Evolutionary conservation across 2,113 vertebrate genomes (phyloP).

Genomic region (Pimephales promelas): DNA sequence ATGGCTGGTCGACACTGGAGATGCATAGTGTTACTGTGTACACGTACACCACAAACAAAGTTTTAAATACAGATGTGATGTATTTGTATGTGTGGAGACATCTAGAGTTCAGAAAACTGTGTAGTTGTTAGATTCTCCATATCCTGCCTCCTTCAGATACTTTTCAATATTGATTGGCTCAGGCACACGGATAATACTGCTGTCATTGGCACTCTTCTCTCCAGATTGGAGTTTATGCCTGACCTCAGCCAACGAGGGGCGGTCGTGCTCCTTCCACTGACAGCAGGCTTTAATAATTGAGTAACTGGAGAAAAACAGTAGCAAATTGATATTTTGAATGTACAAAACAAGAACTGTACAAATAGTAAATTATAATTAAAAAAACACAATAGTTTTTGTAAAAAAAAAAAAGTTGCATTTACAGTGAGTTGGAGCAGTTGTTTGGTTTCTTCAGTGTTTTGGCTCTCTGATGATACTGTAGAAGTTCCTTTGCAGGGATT

Average conservation of each 20-base stretch:
- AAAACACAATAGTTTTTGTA: neutral
- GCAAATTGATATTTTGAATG: neutral
- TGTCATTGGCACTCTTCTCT: slow-evolving; percentile 79
- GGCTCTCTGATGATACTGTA: slow-evolving; percentile 84
- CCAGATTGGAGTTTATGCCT: slow-evolving; percentile 72
- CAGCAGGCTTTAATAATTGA: slow-evolving; percentile 87
- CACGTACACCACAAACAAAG: neutral
- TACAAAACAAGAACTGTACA: neutral
- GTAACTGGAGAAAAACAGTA: slow-evolving; percentile 72
- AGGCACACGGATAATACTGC: slow-evolving; percentile 78
- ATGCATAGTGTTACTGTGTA: neutral
- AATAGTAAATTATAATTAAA: neutral
- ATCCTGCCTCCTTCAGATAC: slow-evolving; percentile 77
- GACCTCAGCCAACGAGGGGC: slow-evolving; percentile 77
- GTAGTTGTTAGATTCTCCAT: slow-evolving; percentile 73
- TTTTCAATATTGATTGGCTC: slow-evolving; percentile 72
- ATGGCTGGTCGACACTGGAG: neutral
- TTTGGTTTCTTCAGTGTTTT: slow-evolving; percentile 85
- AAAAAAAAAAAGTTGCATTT: slow-evolving; percentile 53
- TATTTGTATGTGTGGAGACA: neutral
- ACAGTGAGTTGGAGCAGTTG: slow-evolving; percentile 84
- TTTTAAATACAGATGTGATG: neutral
- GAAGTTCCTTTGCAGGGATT: slow-evolving; percentile 80
- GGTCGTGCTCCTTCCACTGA: slow-evolving; percentile 81
- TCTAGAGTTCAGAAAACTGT: slow-evolving; percentile 71